Conservation (phyloP, 2,888 invertebrate species). For the Cephus nigrinus region DNA sequence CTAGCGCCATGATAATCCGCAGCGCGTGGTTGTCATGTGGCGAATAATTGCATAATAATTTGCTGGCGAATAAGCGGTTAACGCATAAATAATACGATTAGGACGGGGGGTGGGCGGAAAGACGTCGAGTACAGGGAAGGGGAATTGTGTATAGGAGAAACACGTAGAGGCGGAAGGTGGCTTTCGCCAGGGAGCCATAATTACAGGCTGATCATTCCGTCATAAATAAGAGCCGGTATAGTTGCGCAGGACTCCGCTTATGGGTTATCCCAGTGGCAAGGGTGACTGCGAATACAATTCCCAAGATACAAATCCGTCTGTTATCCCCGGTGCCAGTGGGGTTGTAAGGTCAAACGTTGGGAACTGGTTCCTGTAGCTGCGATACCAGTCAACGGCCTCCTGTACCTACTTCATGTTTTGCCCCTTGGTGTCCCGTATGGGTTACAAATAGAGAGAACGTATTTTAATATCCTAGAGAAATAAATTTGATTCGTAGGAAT, state of each 20-base stretch:
- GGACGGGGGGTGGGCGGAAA: constrained; percentile 24
- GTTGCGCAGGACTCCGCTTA: constrained; percentile 17
- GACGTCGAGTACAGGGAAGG: constrained; percentile 19
- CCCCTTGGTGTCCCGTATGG: neutral
- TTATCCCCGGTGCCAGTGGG: constrained; percentile 4
- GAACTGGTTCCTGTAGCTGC: constrained; percentile 29
- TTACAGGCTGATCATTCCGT: constrained; percentile 58
- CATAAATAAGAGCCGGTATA: constrained; percentile 52
- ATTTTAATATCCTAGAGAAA: neutral
- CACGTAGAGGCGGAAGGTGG: constrained; percentile 44
- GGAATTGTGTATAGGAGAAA: neutral
- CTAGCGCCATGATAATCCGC: constrained; percentile 22
- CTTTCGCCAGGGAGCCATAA: constrained; percentile 55
- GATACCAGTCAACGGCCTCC: neutral
- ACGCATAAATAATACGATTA: constrained; percentile 43
- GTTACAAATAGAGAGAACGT: neutral
- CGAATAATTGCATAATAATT: constrained; percentile 51
- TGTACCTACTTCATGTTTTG: neutral
- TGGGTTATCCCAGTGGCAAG: constrained; percentile 28
- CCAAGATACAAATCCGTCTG: constrained; percentile 20
- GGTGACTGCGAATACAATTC: constrained; percentile 30
- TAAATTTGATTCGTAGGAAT: neutral
- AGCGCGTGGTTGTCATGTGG: constrained; percentile 23
- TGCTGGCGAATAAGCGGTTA: constrained; percentile 38
- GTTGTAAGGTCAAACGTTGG: constrained; percentile 36